Base-by-base conservation (phyloP, 2,888 invertebrate genomes). In the Caradrina kadenii region DNA sequence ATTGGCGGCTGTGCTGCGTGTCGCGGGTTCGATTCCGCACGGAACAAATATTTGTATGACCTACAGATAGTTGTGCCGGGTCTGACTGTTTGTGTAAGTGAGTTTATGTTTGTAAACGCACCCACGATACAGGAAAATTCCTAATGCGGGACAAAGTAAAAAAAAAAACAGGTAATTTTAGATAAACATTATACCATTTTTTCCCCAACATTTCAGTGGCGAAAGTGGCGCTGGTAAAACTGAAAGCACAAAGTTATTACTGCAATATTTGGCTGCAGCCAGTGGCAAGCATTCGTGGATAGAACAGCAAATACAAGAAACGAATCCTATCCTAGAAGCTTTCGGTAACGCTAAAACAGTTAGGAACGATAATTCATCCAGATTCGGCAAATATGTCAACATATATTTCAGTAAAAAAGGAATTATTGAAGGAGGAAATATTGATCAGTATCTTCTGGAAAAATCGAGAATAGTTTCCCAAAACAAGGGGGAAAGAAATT, bases 291-390 rank as follows among this genome's bases (percentile, higher is more conserved):
- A 99, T 92, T 99, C 99, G 0, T 99, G 99, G 99, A 99, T 99
- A 73, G 99, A 99, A 92, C 99, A 99, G 88, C 99, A 99, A 93
- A 99, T 99, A 72, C 97, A 99, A 79, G 99, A 99, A 93, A 98
- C 99, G 0, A 99, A 99, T 96, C 99, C 99, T 0, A 98, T 99
- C 82, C 96, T 99, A 88, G 99, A 99, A 96, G 99, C 99, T 0
- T 99, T 99, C 89, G 99, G 99, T 66, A 99, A 99, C 94, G 99
- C 99, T 0, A 99, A 99, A 96, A 99, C 99, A 0, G 98, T 99
- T 15, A 96, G 98, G 64, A 99, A 99, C 90, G 99, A 99, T 91
- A 99, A 99, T 92, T 99, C 99, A 0, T 99, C 99, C 21, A 96
- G 99, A 78, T 99, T 99, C 88, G 99, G 99, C 64, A 99, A 99